A percentile compares a stretch with the other conserved stretches of the same genome.
These are phyloP conservation scores for Paramuricea clavata DNA, from an alignment of 92 coral and sea anemone genomes.

Conservation along the genomic window DNA sequence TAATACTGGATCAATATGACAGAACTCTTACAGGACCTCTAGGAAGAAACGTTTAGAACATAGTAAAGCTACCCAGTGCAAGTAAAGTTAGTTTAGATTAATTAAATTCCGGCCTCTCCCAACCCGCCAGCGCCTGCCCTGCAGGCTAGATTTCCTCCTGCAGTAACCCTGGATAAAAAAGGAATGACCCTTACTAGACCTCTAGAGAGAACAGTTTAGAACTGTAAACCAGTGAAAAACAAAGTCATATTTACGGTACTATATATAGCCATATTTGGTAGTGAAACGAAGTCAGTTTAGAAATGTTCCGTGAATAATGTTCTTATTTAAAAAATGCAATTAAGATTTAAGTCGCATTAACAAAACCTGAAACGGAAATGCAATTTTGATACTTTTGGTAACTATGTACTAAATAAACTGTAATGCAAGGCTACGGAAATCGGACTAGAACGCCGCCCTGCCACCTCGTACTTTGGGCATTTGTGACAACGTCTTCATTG, in stretches of 20 bases:
- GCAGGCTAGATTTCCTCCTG: too few relatives aligned
- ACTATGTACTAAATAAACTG: neutral
- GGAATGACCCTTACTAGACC: neutral
- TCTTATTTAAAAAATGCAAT: too few relatives aligned
- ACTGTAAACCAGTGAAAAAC: too few relatives aligned
- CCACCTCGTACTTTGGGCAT: neutral
- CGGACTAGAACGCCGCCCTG: neutral
- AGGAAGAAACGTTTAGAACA: neutral
- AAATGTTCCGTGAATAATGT: neutral
- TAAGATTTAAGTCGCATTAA: too few relatives aligned
- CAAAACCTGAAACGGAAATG: neutral
- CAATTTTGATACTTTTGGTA: neutral
- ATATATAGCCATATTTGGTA: neutral
- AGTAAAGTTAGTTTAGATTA: too few relatives aligned
- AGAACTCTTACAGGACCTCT: neutral
- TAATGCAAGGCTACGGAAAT: too few relatives aligned
- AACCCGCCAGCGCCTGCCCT: too few relatives aligned
- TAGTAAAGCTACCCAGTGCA: too few relatives aligned
- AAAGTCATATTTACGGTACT: neutral
- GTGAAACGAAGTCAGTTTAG: neutral
- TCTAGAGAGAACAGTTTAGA: neutral
- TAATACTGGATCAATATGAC: neutral
- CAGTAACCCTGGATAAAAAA: neutral
- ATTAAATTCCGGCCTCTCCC: too few relatives aligned
- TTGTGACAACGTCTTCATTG: neutral